Conservation (phyloP, 2,113 vertebrate species). For the Centropus bengalensis region DNA sequence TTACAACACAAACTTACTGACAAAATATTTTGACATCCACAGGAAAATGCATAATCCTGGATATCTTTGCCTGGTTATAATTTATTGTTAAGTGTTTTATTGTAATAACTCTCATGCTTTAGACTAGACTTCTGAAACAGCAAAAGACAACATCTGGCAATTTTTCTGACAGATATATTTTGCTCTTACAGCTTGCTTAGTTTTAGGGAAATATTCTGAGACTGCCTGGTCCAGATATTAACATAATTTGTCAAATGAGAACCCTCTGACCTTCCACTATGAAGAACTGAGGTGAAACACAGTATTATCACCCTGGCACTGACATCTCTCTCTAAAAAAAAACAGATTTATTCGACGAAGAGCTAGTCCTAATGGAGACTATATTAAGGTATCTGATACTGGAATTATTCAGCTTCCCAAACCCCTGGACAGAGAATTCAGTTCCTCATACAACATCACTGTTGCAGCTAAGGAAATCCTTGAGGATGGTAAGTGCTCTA, state of each 20-base stretch:
- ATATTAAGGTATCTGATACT: slow-evolving; percentile 72
- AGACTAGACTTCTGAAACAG: neutral
- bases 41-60: neutral
- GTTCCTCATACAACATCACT: slow-evolving; percentile 82
- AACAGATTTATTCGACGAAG: slow-evolving; percentile 84
- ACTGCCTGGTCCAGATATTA: neutral
- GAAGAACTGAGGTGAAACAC: neutral
- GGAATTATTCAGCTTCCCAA: slow-evolving; percentile 82
- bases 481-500: slow-evolving; percentile 46
- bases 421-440: slow-evolving; percentile 87
- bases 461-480: slow-evolving; percentile 87
- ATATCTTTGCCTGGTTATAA: neutral
- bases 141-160: neutral
- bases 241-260: neutral
- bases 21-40: neutral
- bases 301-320: neutral
- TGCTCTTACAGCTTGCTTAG: neutral
- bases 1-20: neutral
- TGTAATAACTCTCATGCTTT: neutral
- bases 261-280: neutral
- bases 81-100: neutral
- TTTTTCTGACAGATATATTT: neutral
- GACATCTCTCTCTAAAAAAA: slow-evolving; percentile 4
- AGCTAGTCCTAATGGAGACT: slow-evolving; percentile 73
- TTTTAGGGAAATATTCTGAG: neutral